Base-by-base conservation (phyloP, 1,140 invertebrate species). In the Saccostrea glomerata region DNA sequence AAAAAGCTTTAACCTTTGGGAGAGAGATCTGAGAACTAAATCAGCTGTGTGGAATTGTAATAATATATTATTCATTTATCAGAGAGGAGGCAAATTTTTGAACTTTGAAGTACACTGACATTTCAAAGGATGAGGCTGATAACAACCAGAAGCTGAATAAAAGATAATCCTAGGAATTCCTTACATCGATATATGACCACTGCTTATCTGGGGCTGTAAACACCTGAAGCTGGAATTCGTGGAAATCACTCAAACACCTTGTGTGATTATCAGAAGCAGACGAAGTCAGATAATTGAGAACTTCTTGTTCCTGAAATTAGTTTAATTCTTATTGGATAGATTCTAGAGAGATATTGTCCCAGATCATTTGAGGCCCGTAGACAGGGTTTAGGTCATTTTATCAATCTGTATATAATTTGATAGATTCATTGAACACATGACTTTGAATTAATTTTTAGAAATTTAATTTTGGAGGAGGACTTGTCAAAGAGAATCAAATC, bases 171-270 rank as follows among this genome's bases (percentile, higher is more conserved):
- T 36, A 36, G 23, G 23, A 77, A 15, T 77, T 25, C 25, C 25
- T 40, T 25, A 15, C 30, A 3, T 12, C 4, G 70, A 25, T 77
- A 36, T 15, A 77, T 77, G 70, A 77, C 70, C 70, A 77, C 13
- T 30, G 25, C 25, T 25, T 77, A 77, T 77, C 70, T 13, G 25
- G 15, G 15, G 13, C 30, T 77, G 30, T 77, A 77, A 77, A 77
- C 70, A 77, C 70, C 70, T 30, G 25, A 77, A 77, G 15, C 70
- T 77, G 70, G 15, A 77, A 77, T 77, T 12, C 30, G 25, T 77
- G 70, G 25, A 77, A 77, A 77, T 77, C 70, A 36, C 25, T 77
- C 70, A 77, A 77, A 77, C 15, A 25, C 70, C 23, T 9, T 36
- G 23, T 36, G 70, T 77, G 70, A 77, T 77, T 36, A 30, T 77